Evolutionary conservation across 2,888 invertebrate species (phyloP).

Genomic region (Malthinus seriepunctatus): DNA sequence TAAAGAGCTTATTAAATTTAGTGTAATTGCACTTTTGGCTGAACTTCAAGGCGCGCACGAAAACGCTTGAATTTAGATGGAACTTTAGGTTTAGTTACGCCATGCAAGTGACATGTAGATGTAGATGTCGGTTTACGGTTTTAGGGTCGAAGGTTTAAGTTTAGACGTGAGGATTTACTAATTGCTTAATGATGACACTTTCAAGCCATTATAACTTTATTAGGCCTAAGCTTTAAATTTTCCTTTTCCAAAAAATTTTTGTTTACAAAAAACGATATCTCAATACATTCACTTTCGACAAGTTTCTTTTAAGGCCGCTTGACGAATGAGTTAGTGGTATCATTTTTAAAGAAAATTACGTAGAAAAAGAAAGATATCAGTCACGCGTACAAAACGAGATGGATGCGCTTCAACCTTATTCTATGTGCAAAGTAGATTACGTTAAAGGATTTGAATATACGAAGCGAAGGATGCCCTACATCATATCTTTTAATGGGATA

Average conservation of each 20-base stretch:
- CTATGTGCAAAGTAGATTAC: constrained; percentile 27
- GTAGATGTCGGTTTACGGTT: constrained; percentile 15
- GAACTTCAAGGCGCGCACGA: constrained; percentile 1
- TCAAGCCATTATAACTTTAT: neutral
- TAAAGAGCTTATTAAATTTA: constrained; percentile 1
- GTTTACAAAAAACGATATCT: constrained; percentile 9
- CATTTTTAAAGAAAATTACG: constrained; percentile 33
- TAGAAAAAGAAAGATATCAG: constrained; percentile 17
- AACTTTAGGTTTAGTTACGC: constrained; percentile 11
- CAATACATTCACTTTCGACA: constrained; percentile 32
- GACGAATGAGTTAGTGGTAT: constrained; percentile 33
- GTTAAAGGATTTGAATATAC: constrained; percentile 26
- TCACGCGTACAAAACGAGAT: constrained; percentile 18
- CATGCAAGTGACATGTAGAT: constrained; percentile 18
- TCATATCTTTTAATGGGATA: constrained; percentile 25
- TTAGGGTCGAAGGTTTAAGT: constrained; percentile 10
- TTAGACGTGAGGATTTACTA: constrained; percentile 15
- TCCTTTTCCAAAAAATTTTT: neutral
- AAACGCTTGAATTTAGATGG: constrained; percentile 7
- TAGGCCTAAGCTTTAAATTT: neutral
- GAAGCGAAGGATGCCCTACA: constrained; percentile 14
- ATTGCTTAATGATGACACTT: constrained; percentile 16
- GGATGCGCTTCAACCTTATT: constrained; percentile 25
- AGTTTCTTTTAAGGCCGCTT: constrained; percentile 30
- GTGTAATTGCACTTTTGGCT: constrained; percentile 9